Evolutionary conservation across 30 jellyfish, hydroid and myxozoan species (phyloP), one percentile per base, ranked within the genome.

Genomic region (Hydractinia symbiolongicarpus): DNA sequence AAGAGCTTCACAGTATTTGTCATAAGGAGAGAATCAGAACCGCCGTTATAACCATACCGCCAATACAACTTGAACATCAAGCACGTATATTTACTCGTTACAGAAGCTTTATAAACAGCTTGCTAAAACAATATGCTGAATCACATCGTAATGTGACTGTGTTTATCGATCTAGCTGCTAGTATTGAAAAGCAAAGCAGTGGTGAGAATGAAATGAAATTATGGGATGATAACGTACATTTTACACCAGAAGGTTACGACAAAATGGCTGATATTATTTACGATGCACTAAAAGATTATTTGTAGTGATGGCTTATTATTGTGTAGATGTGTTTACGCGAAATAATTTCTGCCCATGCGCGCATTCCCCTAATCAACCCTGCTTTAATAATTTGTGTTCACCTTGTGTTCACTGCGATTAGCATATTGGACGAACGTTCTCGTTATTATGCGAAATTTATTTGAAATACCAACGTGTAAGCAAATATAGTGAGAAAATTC

Each of bases 181-280:
- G 74, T 4, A 61, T 89, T 4, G 84, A 88, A 56, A 53, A 13
- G 40, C 19, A 50, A 58, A 73, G 77, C 58, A 85, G 84, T 11
- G 71, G 91, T 11, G 61, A 56, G 58, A 60, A 60, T 13, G 79
- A 78, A 20, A 61, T 21, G 53, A 61, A 67, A 9, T 72, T 78
- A 20, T 89, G 95, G 96, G 96, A 89, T 66, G 96, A 89, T 76
- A 94, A 94, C 10, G 84, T 89, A 14, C 96, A 89, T 71, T 89
- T 89, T 54, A 83, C 81, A 61, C 94, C 95, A 17, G 64, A 14
- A 60, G 96, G 96, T 17, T 89, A 89, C 56, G 96, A 83, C 50
- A 40, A 44, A 56, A 67, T 89, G 64, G 96, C 88, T 73, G 91
- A 78, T 66, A 14, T 83, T 4, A 54, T 89, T 6, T 89, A 16